Conservation (phyloP, 2,888 invertebrate genomes). For the Yponomeuta cagnagella region DNA sequence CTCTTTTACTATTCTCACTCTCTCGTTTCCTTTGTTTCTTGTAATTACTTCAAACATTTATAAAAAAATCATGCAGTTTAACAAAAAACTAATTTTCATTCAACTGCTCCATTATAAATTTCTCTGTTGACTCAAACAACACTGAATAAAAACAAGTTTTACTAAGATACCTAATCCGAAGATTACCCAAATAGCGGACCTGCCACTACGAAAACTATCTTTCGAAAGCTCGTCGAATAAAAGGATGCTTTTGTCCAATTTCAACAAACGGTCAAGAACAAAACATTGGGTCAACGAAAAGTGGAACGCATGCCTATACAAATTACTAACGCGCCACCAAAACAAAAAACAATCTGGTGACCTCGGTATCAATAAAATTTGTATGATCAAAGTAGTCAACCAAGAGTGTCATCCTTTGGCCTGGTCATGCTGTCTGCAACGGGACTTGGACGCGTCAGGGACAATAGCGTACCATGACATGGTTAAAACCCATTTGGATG, state of each 20-base stretch:
- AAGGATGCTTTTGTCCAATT: background rate
- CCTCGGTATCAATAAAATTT: background rate
- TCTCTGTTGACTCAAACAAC: no score
- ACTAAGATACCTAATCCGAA: no score
- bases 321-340: slow-evolving; percentile 10
- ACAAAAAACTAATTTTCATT: no score
- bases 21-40: no score
- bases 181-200: background rate
- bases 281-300: slow-evolving; percentile 17
- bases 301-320: slow-evolving; percentile 19
- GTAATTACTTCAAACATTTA: no score
- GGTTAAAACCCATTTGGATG: background rate
- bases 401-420: background rate
- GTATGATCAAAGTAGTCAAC: background rate
- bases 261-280: slow-evolving; percentile 16
- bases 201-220: background rate
- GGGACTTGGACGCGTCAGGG: slow-evolving; percentile 1
- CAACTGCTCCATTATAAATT: no score
- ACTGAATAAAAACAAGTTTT: no score
- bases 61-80: no score
- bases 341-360: background rate
- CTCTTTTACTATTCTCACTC: no score
- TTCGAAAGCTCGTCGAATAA: background rate
- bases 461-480: slow-evolving; percentile 1
- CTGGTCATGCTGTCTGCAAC: background rate